Conservation (phyloP, 2,888 invertebrate species). For the Dyspetes luteomarginatus region DNA sequence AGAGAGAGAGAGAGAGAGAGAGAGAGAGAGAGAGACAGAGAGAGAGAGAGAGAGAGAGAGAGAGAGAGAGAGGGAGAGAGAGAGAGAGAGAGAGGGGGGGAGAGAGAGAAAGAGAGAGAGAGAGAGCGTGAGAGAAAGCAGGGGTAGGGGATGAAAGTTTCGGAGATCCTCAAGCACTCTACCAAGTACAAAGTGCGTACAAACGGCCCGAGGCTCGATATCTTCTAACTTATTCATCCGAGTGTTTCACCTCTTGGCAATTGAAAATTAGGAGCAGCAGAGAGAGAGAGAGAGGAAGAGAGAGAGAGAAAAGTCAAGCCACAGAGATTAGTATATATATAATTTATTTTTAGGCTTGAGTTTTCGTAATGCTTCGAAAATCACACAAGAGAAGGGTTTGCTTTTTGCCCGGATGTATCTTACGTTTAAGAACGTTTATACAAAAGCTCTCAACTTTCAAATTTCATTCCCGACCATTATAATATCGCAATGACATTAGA, state of each 20-base stretch:
- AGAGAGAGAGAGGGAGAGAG: too few relatives aligned
- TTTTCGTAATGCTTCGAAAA: constrained; percentile 42
- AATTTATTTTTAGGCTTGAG: constrained; percentile 18
- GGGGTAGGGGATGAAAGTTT: constrained; percentile 44
- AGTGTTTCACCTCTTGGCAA: constrained; percentile 74
- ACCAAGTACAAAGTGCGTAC: constrained; percentile 80
- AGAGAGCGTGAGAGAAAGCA: constrained; percentile 27
- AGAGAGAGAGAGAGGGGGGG: too few relatives aligned
- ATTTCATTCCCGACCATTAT: constrained; percentile 57
- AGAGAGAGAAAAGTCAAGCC: constrained; percentile 48
- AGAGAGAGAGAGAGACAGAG: too few relatives aligned
- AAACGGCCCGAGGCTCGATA: constrained; percentile 80
- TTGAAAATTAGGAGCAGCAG: constrained; percentile 67
- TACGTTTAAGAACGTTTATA: constrained; percentile 70
- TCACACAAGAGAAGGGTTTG: constrained; percentile 38
- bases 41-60: too few relatives aligned
- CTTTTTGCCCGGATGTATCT: constrained; percentile 25
- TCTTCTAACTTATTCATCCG: constrained; percentile 82
- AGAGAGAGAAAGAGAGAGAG: constrained; percentile 28
- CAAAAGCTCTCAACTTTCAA: constrained; percentile 64
- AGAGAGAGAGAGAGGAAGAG: constrained; percentile 43
- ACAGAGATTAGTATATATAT: constrained; percentile 9
- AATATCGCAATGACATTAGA: constrained; percentile 57
- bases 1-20: too few relatives aligned
- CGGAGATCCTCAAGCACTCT: constrained; percentile 70